Evolutionary conservation across 2,888 invertebrate species (phyloP), one percentile per base, ranked within the genome.

Genomic region (Merodon equestris): DNA sequence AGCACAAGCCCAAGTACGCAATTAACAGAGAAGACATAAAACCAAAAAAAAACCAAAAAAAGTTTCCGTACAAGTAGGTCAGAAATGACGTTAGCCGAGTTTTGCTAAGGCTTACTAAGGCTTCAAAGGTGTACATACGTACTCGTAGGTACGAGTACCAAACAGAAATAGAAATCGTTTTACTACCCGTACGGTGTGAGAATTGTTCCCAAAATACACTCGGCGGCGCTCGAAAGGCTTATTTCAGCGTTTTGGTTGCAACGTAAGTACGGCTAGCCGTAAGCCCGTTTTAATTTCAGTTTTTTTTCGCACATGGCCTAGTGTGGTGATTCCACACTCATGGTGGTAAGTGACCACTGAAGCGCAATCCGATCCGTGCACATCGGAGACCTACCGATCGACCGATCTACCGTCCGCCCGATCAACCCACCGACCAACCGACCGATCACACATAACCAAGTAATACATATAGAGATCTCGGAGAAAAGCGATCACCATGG

Each of bases 41-140:
- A n/a, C n/a, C n/a, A n/a, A 19, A 14, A 45, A 40, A 47, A 3
- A 56, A 40, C n/a, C 36, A 36, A 40, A 54, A 38, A 47, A 5
- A 10, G 34, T 51, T 60, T 54, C 19, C 60, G n/a, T 60, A 18
- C 56, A 67, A 76, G 57, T 77, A 72, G 72, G 76, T 77, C 72
- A 77, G 36, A 72, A 72, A 61, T 56, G 51, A 57, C 45, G n/a
- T n/a, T n/a, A n/a, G n/a, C n/a, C n/a, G 27, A 45, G 38, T 7
- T 42, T 61, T 40, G 40, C 40, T 40, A 10, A 40, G 40, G 40
- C 9, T 40, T 10, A n/a, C 40, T n/a, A 40, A 40, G 40, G 27
- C 27, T 27, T 27, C 27, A 53, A 38, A n/a, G 15, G 3, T 53
- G 38, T 38, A 53, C 53, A 53, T 53, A 38, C 17, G 17, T 17